Base-by-base conservation (phyloP, 1,140 invertebrate genomes). In the Drosophila insularis region DNA sequence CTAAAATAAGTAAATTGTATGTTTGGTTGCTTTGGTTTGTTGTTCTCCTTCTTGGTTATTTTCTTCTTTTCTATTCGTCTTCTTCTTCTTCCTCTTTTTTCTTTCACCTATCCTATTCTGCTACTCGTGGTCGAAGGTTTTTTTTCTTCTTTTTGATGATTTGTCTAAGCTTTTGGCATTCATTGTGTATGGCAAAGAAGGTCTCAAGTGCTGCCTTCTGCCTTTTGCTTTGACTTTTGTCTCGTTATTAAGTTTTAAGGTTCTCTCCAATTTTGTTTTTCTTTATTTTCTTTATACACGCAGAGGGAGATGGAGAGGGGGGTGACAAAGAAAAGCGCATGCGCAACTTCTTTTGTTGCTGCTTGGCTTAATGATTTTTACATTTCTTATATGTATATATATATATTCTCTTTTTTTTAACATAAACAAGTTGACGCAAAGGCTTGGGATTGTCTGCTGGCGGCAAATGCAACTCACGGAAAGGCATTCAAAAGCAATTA, bases 401-500 rank as follows among this genome's bases (percentile, higher is more conserved):
- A 5, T 27, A 27, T 27, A 5, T 74, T 66, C 59, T 68, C 62
- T 67, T 81, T 72, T 56, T 62, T 61, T 72, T 63, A 60, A 68
- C 66, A 76, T 59, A 76, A 77, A 77, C 60, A 76, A 77, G 58
- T 40, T n/a, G 64, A 54, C 21, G 19, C 72, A 46, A n/a, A 37
- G 63, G 58, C 43, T 63, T 75, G 66, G 59, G n/a, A 62, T 69
- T 78, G 56, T 64, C 32, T 63, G 13, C 27, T 56, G 65, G 67
- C 74, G 65, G 71, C 74, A 70, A 75, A 78, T 74, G 80, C 74
- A 81, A 70, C 80, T 82, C 75, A 82, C 74, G 80, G 80, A 81
- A 81, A 82, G 80, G 55, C 80, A 82, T 82, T 82, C 80, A 81
- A 82, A 82, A 82, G 80, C 80, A 82, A 82, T 82, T 82, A 82